Evolutionary conservation across 2,888 invertebrate species (phyloP), one percentile per base, ranked within the genome.

Genomic region (Bibio marci): DNA sequence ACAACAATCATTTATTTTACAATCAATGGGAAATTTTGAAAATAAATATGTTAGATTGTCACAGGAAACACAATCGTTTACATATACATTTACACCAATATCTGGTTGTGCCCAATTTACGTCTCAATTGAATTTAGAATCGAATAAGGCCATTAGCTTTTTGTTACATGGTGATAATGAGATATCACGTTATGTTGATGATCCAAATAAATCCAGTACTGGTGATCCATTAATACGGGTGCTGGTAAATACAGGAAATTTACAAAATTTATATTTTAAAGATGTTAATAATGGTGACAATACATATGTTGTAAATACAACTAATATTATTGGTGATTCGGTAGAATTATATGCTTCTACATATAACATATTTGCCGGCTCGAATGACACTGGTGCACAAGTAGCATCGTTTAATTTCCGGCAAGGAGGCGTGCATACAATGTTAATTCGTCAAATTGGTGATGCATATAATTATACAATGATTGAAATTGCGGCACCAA

Each of bases 361-460:
- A 0, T 60, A 56, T 33, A 39, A 41, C 1, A 38, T 60, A 3
- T 30, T 40, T 0, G 41, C 58, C 2, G 50, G 50, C 22, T 41
- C 44, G 4, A 3, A 22, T 0, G 13, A 8, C 1, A 43, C 49
- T 1, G 7, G 18, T 3, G 32, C 26, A 3, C 19, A 19, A 14
- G 34, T 19, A 11, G 19, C 13, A 17, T 3, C 26, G 11, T 37
- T 46, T 2, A 30, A 33, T 1, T 34, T 58, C 0, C 45, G 56
- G 49, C 53, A 53, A 7, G 62, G 61, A n/a, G 63, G 61, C 11
- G 57, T 61, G 5, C 59, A 62, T 35, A 56, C 58, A 0, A 41
- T 62, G 3, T 30, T 63, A 2, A 22, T 37, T 5, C n/a, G 11
- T 11, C 25, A 35, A 17, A 13, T 13, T 4, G 22, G 8, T 27